Evolutionary conservation across 92 coral and sea anemone species (phyloP).

Genomic region (Palythoa grandis): DNA sequence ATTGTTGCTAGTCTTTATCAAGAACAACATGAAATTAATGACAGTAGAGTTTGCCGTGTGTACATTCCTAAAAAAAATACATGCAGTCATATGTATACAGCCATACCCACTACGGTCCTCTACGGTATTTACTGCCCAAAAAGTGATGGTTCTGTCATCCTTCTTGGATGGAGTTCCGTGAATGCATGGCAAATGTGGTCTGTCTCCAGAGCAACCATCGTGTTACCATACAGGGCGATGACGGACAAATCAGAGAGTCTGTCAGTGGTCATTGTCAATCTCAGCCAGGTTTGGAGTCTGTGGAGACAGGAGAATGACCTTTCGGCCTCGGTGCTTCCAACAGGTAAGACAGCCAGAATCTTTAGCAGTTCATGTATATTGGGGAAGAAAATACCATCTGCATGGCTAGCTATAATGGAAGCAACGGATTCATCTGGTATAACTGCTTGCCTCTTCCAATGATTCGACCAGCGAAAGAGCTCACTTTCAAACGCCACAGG

Average conservation of each 20-base stretch:
- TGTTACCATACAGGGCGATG: too few species aligned
- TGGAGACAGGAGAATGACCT: too few species aligned
- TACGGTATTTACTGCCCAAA: constrained; percentile 70
- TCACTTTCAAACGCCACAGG: constrained; percentile 61
- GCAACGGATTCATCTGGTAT: constrained; percentile 55
- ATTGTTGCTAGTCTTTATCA: too few species aligned
- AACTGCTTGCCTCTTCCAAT: constrained; percentile 63
- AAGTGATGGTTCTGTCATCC: constrained; percentile 71
- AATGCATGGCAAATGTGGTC: constrained; percentile 63
- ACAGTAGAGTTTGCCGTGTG: constrained; percentile 58
- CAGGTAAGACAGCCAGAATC: too few species aligned
- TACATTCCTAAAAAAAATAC: constrained; percentile 68
- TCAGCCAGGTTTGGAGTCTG: too few species aligned
- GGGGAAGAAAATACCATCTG: constrained; percentile 65
- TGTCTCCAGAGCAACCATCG: constrained; percentile 57
- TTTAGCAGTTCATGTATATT: too few species aligned
- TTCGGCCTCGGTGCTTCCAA: too few species aligned
- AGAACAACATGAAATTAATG: too few species aligned
- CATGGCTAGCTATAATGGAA: constrained; percentile 58
- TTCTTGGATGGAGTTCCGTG: constrained; percentile 68
- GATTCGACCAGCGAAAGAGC: constrained; percentile 59
- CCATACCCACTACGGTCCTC: constrained; percentile 60
- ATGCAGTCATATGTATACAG: constrained; percentile 43
- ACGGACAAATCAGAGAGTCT: too few species aligned
- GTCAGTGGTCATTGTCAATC: too few species aligned